Percentiles rank a stretch among this genome's conserved stretches.
Conservation (phyloP, 2,888 invertebrate genomes). For the Calameuta pallipes region DNA sequence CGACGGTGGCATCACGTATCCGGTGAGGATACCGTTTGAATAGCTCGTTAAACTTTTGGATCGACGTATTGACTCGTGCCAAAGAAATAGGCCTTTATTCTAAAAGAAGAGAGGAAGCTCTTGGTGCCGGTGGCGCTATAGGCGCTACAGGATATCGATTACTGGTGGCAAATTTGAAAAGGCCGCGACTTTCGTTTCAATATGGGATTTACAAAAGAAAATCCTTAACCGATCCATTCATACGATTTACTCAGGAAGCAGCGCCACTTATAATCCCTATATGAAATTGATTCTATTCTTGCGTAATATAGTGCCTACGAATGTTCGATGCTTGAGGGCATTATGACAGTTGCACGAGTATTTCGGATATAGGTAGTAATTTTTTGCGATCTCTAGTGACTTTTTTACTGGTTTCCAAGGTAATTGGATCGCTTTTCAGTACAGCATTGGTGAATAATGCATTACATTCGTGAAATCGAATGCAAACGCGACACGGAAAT, state of each 20-base stretch:
- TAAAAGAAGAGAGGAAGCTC: neutral
- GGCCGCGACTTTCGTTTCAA: neutral
- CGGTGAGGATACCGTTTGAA: neutral
- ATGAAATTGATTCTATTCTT: neutral
- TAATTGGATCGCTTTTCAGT: neutral
- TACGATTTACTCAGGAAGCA: neutral
- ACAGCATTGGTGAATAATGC: neutral
- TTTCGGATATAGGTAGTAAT: neutral
- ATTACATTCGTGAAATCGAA: neutral
- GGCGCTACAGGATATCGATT: neutral
- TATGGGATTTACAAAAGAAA: neutral
- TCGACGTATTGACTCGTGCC: neutral
- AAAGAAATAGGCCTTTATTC: neutral
- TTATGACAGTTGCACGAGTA: neutral
- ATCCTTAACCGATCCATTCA: neutral
- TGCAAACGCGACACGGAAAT: neutral
- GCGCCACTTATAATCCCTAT: neutral
- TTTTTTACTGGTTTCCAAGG: neutral
- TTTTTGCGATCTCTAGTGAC: neutral
- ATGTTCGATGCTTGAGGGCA: neutral
- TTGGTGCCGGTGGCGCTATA: neutral
- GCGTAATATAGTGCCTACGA: neutral
- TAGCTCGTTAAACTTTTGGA: neutral
- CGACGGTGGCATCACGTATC: neutral
- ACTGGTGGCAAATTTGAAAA: neutral